phyloP scores from a whole-genome alignment of 92 coral and sea anemone genomes.

The Phenganax subtilis region DNA sequence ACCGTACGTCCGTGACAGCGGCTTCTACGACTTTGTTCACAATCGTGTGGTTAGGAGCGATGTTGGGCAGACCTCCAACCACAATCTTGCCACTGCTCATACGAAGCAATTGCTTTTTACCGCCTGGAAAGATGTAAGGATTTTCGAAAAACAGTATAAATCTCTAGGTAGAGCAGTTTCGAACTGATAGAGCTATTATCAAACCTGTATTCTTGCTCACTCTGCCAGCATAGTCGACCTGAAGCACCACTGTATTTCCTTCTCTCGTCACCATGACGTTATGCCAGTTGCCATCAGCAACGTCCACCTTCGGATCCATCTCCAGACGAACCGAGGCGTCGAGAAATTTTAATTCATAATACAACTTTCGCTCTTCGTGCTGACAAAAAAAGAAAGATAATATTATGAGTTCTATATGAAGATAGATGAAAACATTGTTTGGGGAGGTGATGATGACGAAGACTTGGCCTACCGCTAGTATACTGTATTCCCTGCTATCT shows the following conservation, averaged over 20 bases:
- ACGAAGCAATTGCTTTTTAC: conserved; percentile 8
- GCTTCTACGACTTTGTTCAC: conserved; percentile 23
- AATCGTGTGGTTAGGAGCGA: conserved; percentile 31
- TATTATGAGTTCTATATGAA: background rate
- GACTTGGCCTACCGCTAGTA: conserved; percentile 13
- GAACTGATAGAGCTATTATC: background rate
- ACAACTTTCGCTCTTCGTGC: conserved; percentile 36
- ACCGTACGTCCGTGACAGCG: background rate
- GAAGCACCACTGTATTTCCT: conserved; percentile 69
- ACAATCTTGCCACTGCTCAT: conserved; percentile 20
- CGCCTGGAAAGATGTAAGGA: background rate
- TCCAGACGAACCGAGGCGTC: conserved; percentile 30
- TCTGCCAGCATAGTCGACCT: conserved; percentile 69
- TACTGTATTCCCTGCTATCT: conserved; percentile 25
- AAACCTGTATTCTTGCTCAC: conserved; percentile 68
- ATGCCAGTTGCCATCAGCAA: conserved; percentile 70
- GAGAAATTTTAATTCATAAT: conserved; percentile 31
- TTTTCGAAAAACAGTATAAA: background rate
- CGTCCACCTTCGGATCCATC: conserved; percentile 29
- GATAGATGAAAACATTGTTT: too few relatives aligned
- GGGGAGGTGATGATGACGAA: too few relatives aligned
- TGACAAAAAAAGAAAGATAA: background rate
- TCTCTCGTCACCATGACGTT: conserved; percentile 58
- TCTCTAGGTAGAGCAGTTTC: background rate
- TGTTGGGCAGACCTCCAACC: conserved; percentile 31